Base-by-base conservation (phyloP, 1,140 invertebrate genomes). In the Drosophila oshimai region DNA sequence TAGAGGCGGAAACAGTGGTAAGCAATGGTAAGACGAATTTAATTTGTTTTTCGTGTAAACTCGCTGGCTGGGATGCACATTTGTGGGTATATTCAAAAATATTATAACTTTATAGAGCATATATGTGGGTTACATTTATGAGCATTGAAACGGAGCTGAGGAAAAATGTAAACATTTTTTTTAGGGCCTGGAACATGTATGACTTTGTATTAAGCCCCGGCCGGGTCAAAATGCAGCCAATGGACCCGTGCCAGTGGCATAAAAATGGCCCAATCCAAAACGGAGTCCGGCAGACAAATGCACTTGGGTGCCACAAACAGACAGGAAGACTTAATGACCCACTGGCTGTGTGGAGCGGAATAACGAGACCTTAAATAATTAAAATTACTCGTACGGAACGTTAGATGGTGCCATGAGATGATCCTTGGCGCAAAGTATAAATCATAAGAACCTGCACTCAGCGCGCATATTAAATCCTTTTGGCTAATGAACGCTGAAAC, bases 311-410 rank as follows among this genome's bases (percentile, higher is more conserved):
- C 76, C 72, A 81, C 71, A 65, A 87, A 87, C 74, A n/a, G n/a
- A n/a, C n/a, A n/a, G n/a, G n/a, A n/a, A n/a, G n/a, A n/a, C n/a
- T n/a, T n/a, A n/a, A n/a, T 62, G 58, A 61, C 47, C 42, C 54
- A 61, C 72, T 75, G 72, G 22, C 17, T 18, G 13, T 12, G 17
- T 20, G 61, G 6, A 49, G 26, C 58, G 36, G 49, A 53, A 77
- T 87, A 87, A 87, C 81, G 81, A 87, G 81, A 51, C 62, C 81
- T 87, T 87, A 77, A 87, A 87, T 87, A 87, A 87, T 87, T 81
- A 87, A 87, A 87, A 87, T 87, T 80, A 74, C 81, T 87, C 73
- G 69, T 74, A 74, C 73, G 73, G 70, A 74, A 61, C 10, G 70
- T 61, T 75, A 62, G 33, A 29, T 13, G 18, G 6, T 9, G 15